Conservation (phyloP, 2,888 invertebrate species). For the Scelioninae gen. 1 region DNA sequence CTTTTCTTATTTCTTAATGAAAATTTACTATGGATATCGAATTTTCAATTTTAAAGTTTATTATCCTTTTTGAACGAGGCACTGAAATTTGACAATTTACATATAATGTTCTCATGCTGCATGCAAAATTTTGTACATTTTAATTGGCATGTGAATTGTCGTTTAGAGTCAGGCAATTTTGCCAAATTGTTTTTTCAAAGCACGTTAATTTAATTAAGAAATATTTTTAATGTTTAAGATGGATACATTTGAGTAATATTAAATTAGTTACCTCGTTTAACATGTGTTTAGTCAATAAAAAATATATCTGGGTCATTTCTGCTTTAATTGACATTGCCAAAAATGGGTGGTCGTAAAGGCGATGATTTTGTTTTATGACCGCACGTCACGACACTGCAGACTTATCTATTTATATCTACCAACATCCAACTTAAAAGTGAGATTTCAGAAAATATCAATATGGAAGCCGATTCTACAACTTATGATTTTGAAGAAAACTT, state of each 20-base stretch:
- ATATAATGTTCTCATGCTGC: constrained; percentile 11
- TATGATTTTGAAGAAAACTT: constrained; percentile 9
- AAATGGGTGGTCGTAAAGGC: constrained; percentile 53
- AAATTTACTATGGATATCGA: too few species aligned
- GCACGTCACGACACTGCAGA: constrained; percentile 55
- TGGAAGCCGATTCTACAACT: constrained; percentile 18
- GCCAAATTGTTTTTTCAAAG: neutral
- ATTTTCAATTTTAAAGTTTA: too few species aligned
- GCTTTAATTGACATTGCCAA: constrained; percentile 55
- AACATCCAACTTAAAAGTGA: constrained; percentile 22
- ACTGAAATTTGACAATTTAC: constrained; percentile 20
- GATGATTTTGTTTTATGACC: constrained; percentile 57
- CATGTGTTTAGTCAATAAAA: constrained; percentile 39
- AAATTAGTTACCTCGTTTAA: constrained; percentile 25
- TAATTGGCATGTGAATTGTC: constrained; percentile 10
- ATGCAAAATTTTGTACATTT: constrained; percentile 1
- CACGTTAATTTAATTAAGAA: constrained; percentile 8
- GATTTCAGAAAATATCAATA: constrained; percentile 34
- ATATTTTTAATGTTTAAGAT: constrained; percentile 10
- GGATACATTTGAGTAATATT: neutral
- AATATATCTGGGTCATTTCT: constrained; percentile 50
- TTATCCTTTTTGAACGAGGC: neutral
- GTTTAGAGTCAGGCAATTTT: constrained; percentile 11
- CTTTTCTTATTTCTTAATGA: too few species aligned
- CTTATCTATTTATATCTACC: constrained; percentile 47